These are phyloP conservation scores for Lithophane socia DNA, from an alignment of 2,888 invertebrate species.

Conservation along the genomic window DNA sequence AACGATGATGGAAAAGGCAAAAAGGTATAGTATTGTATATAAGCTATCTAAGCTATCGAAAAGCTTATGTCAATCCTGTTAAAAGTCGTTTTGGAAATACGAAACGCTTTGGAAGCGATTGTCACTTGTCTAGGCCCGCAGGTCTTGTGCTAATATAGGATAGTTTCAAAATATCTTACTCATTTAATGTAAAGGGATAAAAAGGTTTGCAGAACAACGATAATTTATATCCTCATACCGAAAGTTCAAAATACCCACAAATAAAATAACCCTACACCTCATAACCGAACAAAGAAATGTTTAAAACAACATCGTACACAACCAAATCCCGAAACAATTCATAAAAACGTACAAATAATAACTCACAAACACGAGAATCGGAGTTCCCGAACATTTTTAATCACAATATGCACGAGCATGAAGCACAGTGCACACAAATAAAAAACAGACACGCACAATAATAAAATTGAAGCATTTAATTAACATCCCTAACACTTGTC, in stretches of 20 bases:
- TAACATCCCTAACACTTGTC: slow-evolving; percentile 81
- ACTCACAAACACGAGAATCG: slow-evolving; percentile 14
- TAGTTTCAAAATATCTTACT: background rate
- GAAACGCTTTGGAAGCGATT: too few species aligned
- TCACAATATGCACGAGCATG: slow-evolving; percentile 31
- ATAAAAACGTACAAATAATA: slow-evolving; percentile 21
- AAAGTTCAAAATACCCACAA: background rate
- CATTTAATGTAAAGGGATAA: background rate
- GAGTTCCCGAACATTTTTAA: slow-evolving; percentile 32
- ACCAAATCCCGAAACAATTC: slow-evolving; percentile 2
- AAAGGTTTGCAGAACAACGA: background rate
- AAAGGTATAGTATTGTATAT: too few species aligned
- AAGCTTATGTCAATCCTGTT: too few species aligned
- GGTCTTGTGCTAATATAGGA: background rate
- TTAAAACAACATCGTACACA: slow-evolving; percentile 11
- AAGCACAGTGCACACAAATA: slow-evolving; percentile 49
- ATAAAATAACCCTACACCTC: background rate
- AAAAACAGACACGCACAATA: slow-evolving; percentile 58
- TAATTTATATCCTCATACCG: background rate
- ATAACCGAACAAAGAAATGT: slow-evolving; percentile 25
- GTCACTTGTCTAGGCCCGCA: too few species aligned
- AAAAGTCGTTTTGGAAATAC: too few species aligned
- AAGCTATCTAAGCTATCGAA: too few species aligned
- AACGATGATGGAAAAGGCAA: too few species aligned
- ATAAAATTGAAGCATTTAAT: slow-evolving; percentile 74